Evolutionary conservation across 2,113 vertebrate species (phyloP), one percentile per base, ranked within the genome.

Genomic region (Formicarius rufipectus): DNA sequence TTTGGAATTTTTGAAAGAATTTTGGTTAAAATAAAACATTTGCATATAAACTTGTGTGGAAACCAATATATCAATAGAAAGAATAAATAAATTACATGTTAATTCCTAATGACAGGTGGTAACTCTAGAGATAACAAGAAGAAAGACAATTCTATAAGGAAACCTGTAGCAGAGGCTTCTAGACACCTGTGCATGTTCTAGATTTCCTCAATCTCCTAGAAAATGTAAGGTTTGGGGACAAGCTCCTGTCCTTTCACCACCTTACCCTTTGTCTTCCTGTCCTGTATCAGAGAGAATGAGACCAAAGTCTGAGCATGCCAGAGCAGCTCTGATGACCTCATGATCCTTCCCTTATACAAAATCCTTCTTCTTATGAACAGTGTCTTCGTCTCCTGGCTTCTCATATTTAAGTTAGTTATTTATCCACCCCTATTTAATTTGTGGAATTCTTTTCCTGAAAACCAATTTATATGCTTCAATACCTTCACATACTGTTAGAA

Each of bases 1-100:
- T 78, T 88, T 56, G 93, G 90, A 93, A 88, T 78, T 93, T 40
- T 75, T 9, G 60, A 89, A 92, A 64, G 24, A 82, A 76, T 91
- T 93, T 56, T 90, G 58, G 31, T 58, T 28, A 85, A 90, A 91
- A 82, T 58, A 71, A 62, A 84, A 39, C 19, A 63, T 77, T 63
- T 91, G 30, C 19, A 53, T 37, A 76, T 37, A 66, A 60, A 83
- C 40, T 49, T 72, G 18, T 30, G 15, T 53, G 22, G 24, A 82
- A 94, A 76, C n/a, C 12, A 67, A 31, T 76, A 31, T n/a, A 60
- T 56, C 17, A 40, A 73, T 3, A 72, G 39, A 79, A 80, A 69
- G 49, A 62, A 19, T 37, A 55, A 85, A 84, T 22, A 75, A 75
- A 68, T 20, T 35, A 72, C 24, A 23, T 28, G 6, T 17, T 35